Conservation (phyloP, 2,888 invertebrate genomes). For the Noctua comes region DNA sequence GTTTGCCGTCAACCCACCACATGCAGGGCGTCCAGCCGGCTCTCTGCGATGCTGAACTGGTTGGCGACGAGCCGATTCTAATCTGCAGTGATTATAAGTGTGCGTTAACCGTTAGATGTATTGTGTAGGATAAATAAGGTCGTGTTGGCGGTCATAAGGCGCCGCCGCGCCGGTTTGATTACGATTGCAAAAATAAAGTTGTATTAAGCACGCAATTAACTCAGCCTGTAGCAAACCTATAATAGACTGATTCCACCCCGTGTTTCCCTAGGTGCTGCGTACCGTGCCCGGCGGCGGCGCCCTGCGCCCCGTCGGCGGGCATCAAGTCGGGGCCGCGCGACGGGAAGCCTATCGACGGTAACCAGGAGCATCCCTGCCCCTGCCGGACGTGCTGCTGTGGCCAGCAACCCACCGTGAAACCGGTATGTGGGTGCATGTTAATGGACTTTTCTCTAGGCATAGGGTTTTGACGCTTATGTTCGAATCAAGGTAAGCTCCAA, state of each 20-base stretch:
- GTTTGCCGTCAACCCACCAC: not conserved
- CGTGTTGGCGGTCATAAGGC: not conserved
- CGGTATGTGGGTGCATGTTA: constrained; percentile 70
- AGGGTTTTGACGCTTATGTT: not conserved
- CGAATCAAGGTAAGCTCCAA: not conserved
- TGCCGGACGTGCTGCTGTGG: constrained; percentile 85
- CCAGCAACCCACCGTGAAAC: constrained; percentile 79
- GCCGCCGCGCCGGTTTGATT: too few relatives aligned
- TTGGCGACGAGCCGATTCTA: not conserved
- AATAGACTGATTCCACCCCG: not conserved
- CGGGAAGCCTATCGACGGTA: constrained; percentile 77
- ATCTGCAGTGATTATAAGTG: not conserved
- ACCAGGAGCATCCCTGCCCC: constrained; percentile 79
- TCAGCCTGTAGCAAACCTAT: not conserved
- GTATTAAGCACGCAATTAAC: not conserved
- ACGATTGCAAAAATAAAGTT: not conserved
- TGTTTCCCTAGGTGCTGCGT: constrained; percentile 78
- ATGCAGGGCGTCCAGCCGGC: not conserved
- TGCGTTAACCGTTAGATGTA: not conserved
- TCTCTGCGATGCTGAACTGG: not conserved
- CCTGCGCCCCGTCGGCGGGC: constrained; percentile 81
- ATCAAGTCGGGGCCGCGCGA: constrained; percentile 80
- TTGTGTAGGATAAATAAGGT: not conserved
- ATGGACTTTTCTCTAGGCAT: not conserved
- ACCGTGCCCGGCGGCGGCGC: constrained; percentile 81